Evolutionary conservation across 1,140 invertebrate species (phyloP).

Genomic region (Myzus persicae): DNA sequence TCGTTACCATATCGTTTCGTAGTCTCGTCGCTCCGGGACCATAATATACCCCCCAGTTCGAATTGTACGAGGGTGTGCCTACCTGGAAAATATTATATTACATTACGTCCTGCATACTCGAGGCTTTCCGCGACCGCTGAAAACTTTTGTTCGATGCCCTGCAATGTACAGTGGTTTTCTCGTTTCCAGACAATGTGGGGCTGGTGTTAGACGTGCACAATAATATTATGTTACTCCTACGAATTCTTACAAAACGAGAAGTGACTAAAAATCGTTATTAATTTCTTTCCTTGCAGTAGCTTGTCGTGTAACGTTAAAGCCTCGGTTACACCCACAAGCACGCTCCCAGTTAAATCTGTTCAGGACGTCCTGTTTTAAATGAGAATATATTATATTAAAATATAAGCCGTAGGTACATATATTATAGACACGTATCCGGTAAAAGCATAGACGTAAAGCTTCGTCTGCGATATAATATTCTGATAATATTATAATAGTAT

Average conservation of each 20-base stretch:
- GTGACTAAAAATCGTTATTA: not conserved
- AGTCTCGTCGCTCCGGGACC: too few relatives aligned
- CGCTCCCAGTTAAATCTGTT: not conserved
- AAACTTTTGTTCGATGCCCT: not conserved
- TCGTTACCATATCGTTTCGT: too few relatives aligned
- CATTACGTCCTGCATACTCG: too few relatives aligned
- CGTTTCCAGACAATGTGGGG: not conserved
- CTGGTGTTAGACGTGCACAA: not conserved
- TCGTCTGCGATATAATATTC: not conserved
- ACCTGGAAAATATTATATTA: too few relatives aligned
- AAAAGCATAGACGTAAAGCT: not conserved
- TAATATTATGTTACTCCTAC: not conserved
- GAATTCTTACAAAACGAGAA: not conserved
- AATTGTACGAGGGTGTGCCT: too few relatives aligned
- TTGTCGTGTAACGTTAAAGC: not conserved
- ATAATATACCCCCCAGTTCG: too few relatives aligned
- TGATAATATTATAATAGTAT: not conserved
- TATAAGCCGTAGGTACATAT: not conserved
- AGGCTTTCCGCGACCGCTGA: not conserved
- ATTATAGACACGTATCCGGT: not conserved
- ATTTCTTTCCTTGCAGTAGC: not conserved
- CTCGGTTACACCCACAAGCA: not conserved
- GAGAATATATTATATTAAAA: not conserved
- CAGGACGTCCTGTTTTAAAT: not conserved
- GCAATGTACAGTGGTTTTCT: not conserved